Base-by-base conservation (phyloP, 2,113 vertebrate genomes). In the Lanius collurio region DNA sequence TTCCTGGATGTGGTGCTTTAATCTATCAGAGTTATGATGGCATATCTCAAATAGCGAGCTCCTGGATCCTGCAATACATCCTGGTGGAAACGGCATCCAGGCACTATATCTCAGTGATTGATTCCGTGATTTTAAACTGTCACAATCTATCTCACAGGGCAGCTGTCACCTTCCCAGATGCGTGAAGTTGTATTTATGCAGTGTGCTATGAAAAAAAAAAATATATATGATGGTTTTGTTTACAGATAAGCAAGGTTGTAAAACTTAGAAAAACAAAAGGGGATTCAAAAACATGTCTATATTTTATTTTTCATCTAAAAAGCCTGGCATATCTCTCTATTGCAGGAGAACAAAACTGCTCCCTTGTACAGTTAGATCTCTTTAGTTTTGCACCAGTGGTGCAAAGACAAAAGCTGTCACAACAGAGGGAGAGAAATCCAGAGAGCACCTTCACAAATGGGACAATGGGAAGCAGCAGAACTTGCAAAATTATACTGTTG, bases 21-120 rank as follows among this genome's bases (percentile, higher is more conserved):
- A 98, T 98, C 97, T 98, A 97, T 97, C 97, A 98, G 97, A 97
- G 89, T 97, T 97, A 97, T 80, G 93, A 97, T 95, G 97, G 97
- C 98, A 97, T 97, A 97, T 98, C 98, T 98, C 98, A 98, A 94
- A 98, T 95, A 97, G 98, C 78, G 55, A 97, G 96, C 96, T 97
- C 97, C 98, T 96, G 95, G 95, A 96, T 97, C 96, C 97, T 31
- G 82, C 89, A 95, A 97, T 97, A 96, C 94, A 97, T 93, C 92
- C 97, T 92, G 41, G 95, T 88, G 92, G 97, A 87, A 91, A 95
- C 1, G 2, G 89, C 96, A 84, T 68, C 89, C 75, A 90, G 80
- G 76, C 95, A 5, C 95, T 98, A 65, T 85, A 97, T 97, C 97
- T 98, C 91, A 71, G 81, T 98, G 98, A 98, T 98, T 97, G 98